Base-by-base conservation (phyloP, 2,797 vertebrate genomes). In the Centroberyx gerrardi region DNA sequence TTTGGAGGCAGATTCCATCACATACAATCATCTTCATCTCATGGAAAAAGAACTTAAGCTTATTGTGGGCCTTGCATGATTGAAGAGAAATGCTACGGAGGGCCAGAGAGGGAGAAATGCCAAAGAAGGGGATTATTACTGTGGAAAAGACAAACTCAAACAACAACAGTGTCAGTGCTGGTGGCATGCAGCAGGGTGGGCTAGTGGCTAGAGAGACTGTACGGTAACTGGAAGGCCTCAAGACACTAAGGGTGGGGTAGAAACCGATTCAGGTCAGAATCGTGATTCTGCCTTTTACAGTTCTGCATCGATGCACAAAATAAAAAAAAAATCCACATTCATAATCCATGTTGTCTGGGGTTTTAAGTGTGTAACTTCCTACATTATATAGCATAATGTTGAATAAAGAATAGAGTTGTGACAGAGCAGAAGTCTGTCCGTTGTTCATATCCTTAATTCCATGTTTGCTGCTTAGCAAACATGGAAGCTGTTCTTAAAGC, bases 1-100 rank as follows among this genome's bases (percentile, higher is more conserved):
- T 83, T 86, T 69, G 56, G 74, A 87, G 80, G 87, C 81, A 72
- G 81, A 90, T 84, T 89, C 80, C 75, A 88, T 88, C 85, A 78
- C 44, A 82, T 0, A 74, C 64, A 85, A 83, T 88, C 80, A 81
- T 85, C 68, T 63, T 64, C 72, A 53, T 84, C 66, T 14, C 74
- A 75, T 69, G 62, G 56, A 55, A 69, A 78, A 78, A 84, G 54
- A 64, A 65, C 60, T 80, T 75, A 86, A 85, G 83, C 74, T 82
- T 63, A 67, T 84, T 89, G 74, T 81, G 69, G 62, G 62, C 81
- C 46, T 68, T 74, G 82, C 10, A 49, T 82, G 82, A 88, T 83
- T 83, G 67, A 78, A 80, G 60, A 72, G 55, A 81, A 84, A 83
- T 36, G 58, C 69, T 31, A 70, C 12, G 13, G 54, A 73, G 61